Conservation (phyloP, 2,888 invertebrate species). For the Hypolimnas misippus region DNA sequence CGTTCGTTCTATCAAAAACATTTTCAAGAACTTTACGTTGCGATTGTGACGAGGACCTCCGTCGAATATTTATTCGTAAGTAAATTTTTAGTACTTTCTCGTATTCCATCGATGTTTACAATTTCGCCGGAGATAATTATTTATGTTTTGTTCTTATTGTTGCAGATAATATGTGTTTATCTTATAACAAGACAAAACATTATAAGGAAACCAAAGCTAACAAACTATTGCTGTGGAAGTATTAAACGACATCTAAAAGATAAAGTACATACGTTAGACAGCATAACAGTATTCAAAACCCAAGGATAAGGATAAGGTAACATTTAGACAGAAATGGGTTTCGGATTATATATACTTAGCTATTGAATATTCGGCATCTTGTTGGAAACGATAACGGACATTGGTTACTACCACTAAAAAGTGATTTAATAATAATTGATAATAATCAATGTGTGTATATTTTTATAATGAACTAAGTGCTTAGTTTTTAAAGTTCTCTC, state of each 20-base stretch:
- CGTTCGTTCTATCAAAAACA: conserved; percentile 51
- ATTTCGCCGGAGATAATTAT: conserved; percentile 35
- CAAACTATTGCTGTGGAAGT: no score
- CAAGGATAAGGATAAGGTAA: conserved; percentile 65
- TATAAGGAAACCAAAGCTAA: background rate
- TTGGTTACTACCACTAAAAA: no score
- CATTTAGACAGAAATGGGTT: conserved; percentile 34
- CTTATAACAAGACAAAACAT: background rate
- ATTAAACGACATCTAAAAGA: background rate
- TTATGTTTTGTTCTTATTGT: conserved; percentile 42
- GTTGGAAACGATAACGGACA: no score
- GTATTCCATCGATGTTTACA: conserved; percentile 30
- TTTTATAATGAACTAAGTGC: background rate
- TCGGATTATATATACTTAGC: background rate
- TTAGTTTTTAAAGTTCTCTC: background rate
- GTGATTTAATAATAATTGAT: background rate
- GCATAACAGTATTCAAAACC: background rate
- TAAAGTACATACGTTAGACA: no score
- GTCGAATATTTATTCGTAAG: conserved; percentile 52
- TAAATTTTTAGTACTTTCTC: conserved; percentile 46
- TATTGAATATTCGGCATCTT: background rate
- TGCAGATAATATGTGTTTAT: conserved; percentile 40
- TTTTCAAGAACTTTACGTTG: conserved; percentile 47
- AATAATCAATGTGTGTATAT: background rate
- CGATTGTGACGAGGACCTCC: conserved; percentile 42